Evolutionary conservation across 2,797 vertebrate genomes (phyloP).

Genomic region (Stomatorhinus walkeri): DNA sequence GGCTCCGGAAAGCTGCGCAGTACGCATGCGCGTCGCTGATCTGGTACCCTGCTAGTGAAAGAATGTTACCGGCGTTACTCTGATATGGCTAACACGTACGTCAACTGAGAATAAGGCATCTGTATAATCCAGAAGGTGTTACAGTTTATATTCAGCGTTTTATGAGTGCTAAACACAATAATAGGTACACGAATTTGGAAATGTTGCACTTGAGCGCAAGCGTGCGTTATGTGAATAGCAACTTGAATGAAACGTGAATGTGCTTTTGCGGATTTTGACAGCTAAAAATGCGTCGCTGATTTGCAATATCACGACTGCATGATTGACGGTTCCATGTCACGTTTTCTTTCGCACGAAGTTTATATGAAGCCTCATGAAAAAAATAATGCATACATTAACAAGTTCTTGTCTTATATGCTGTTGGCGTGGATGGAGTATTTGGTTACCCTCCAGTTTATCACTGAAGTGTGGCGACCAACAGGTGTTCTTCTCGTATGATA

Average conservation of each 20-base stretch:
- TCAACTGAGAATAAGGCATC: not conserved
- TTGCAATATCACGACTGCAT: not conserved
- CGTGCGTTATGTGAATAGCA: not conserved
- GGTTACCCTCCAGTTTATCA: constrained; percentile 23
- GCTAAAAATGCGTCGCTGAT: not conserved
- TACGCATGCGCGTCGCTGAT: constrained; percentile 18
- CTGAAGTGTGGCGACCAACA: constrained; percentile 27
- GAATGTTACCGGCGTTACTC: constrained; percentile 12
- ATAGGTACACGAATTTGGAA: not conserved
- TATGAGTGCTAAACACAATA: not conserved
- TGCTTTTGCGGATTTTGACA: not conserved
- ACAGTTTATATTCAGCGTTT: not conserved
- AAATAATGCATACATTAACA: not conserved
- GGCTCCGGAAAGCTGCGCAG: not conserved
- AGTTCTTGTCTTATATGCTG: constrained; percentile 1
- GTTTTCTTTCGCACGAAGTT: not conserved
- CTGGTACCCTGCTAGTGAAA: constrained; percentile 23
- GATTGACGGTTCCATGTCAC: not conserved
- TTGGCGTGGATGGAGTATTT: constrained; percentile 4
- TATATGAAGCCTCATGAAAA: not conserved
- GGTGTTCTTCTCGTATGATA: constrained; percentile 32
- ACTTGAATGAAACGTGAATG: not conserved
- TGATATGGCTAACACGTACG: not conserved
- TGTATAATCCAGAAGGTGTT: not conserved
- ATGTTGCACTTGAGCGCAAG: not conserved